Conservation (phyloP, 2,113 vertebrate species). For the Eira barbara region DNA sequence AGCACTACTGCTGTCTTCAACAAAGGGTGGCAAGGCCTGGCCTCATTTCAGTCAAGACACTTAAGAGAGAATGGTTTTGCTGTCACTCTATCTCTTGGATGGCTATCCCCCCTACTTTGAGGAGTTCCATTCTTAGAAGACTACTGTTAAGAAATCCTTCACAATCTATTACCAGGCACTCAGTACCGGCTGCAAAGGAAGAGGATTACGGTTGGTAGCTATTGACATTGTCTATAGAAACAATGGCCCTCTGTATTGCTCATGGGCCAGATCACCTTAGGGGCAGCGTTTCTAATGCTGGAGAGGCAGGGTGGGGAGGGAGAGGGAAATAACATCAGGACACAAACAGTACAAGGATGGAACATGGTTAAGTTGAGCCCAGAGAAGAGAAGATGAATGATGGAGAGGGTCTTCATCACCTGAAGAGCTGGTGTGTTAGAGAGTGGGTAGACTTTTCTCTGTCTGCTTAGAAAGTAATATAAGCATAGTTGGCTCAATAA, state of each 20-base stretch:
- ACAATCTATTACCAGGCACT: not conserved
- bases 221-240: not conserved
- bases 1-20: not conserved
- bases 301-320: not conserved
- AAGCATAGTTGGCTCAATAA: not conserved
- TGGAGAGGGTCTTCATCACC: not conserved
- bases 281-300: fast-evolving
- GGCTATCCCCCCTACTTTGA: not conserved
- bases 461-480: not conserved
- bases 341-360: not conserved
- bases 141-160: not conserved
- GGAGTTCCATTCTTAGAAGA: not conserved
- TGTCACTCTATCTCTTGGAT: not conserved
- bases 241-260: too few species aligned
- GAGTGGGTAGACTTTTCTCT: not conserved
- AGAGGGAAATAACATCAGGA: not conserved
- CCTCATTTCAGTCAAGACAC: not conserved
- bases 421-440: not conserved
- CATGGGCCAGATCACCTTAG: not conserved
- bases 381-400: not conserved
- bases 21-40: not conserved
- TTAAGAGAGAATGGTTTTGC: not conserved
- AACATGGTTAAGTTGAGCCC: not conserved
- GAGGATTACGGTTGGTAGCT: not conserved
- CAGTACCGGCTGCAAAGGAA: not conserved